Base-by-base conservation (phyloP, 2,113 vertebrate genomes). In the Capreolus pygargus region DNA sequence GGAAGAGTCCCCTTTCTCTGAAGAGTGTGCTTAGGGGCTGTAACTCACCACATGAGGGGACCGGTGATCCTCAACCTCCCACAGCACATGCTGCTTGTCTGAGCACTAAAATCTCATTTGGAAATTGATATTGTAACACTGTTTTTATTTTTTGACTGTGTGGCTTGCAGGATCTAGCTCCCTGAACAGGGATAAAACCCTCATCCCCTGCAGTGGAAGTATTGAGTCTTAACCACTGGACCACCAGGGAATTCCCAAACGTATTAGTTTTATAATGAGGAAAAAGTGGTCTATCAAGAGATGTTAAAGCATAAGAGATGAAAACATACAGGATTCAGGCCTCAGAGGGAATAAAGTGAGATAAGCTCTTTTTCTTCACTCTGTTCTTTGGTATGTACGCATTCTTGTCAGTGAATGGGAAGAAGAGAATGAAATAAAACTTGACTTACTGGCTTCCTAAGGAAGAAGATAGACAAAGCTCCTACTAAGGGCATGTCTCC, bases 401-500 rank as follows among this genome's bases (percentile, higher is more conserved):
- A 30, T 17, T 78, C n/a, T 52, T 33, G 14, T 39, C 52, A 93
- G n/a, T 15, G 11, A 84, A 19, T 2, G 2, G 36, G 60, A 54
- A 70, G 54, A 78, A 3, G 43, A 76, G 55, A 14, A 39, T 15
- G 47, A 52, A 57, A 50, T 23, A 54, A 76, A 50, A 7, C 5
- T 7, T 2, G 39, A 96, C 98, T 98, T 88, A 98, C 98, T 8
- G 99, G 99, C 96, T 99, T 99, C 97, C 99, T 99, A 91, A 99
- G 99, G 98, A 99, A 99, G 97, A 99, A 99, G 97, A 99, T 92
- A 0, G 99, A 99, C 43, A 99, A 87, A 7, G 99, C 99, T 97
- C 99, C 99, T 94, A 99, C 98, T 88, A 99, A 98, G 57, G 99
- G 99, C 99, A 99, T 99, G 98, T 99, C 99, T 94, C 99, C 99